Percentiles rank a stretch among this genome's conserved stretches.
These are phyloP conservation scores for Lasioglossum malachurum DNA, from an alignment of 2,888 invertebrate genomes.

Conservation along the genomic window DNA sequence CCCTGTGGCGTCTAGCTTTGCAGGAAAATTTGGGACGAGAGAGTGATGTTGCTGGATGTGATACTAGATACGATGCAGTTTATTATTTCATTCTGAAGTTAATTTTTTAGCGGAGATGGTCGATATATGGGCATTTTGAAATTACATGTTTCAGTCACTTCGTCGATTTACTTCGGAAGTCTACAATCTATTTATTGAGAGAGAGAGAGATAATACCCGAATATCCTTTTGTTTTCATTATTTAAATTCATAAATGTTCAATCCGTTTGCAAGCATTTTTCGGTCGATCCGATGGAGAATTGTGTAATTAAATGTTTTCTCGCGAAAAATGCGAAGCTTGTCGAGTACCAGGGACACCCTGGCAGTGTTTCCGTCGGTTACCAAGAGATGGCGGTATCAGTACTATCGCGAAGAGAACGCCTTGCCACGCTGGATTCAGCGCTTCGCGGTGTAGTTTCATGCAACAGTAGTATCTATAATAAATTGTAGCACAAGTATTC, in stretches of 20 bases:
- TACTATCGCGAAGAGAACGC: slow-evolving; percentile 46
- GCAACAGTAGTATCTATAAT: not conserved
- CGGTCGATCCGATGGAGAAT: not conserved
- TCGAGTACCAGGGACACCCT: slow-evolving; percentile 66
- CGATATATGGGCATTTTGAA: too few species aligned
- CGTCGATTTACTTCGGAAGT: not conserved
- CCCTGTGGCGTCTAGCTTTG: not conserved
- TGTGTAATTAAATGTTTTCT: not conserved
- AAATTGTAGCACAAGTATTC: not conserved
- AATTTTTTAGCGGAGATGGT: not conserved
- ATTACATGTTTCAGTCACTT: not conserved
- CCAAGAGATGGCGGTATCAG: slow-evolving; percentile 74
- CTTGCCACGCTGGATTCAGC: not conserved
- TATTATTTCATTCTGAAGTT: not conserved
- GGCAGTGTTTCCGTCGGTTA: slow-evolving; percentile 57
- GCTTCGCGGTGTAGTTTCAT: not conserved
- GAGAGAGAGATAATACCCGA: not conserved
- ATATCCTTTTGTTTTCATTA: not conserved
- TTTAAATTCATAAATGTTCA: not conserved
- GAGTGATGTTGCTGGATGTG: not conserved
- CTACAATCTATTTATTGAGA: not conserved
- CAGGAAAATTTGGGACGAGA: not conserved
- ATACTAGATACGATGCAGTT: too few species aligned
- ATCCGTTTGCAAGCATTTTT: not conserved
- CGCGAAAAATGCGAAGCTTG: not conserved